Conservation (phyloP, 2,113 vertebrate genomes). For the Chrysemys picta region DNA sequence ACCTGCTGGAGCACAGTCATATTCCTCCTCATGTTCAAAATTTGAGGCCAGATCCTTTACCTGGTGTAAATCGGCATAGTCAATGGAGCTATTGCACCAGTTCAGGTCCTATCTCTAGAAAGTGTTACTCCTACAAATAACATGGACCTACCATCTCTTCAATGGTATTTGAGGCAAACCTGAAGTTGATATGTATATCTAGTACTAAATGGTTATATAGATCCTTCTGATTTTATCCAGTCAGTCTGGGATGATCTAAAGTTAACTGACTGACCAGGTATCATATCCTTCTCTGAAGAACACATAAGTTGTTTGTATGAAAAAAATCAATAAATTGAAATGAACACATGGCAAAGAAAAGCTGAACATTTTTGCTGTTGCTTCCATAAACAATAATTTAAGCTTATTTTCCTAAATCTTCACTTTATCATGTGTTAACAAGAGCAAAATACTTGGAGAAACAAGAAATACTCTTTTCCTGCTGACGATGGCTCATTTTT, state of each 20-base stretch:
- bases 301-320: neutral
- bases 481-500: neutral
- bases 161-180: neutral
- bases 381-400: neutral
- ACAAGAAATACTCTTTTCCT: neutral
- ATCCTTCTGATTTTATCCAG: neutral
- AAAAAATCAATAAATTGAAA: slow-evolving; percentile 30
- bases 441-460: neutral
- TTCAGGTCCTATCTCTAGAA: neutral
- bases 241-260: neutral
- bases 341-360: neutral
- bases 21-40: neutral
- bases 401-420: slow-evolving; percentile 7
- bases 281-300: neutral
- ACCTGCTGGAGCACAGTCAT: neutral
- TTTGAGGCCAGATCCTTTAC: neutral
- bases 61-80: neutral
- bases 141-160: no score
- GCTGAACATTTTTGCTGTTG: neutral
- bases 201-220: neutral
- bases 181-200: neutral
- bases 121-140: neutral
- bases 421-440: neutral
- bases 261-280: neutral
- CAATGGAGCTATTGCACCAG: neutral